Evolutionary conservation across 2,888 invertebrate genomes (phyloP).

Genomic region (Torymus texanus): DNA sequence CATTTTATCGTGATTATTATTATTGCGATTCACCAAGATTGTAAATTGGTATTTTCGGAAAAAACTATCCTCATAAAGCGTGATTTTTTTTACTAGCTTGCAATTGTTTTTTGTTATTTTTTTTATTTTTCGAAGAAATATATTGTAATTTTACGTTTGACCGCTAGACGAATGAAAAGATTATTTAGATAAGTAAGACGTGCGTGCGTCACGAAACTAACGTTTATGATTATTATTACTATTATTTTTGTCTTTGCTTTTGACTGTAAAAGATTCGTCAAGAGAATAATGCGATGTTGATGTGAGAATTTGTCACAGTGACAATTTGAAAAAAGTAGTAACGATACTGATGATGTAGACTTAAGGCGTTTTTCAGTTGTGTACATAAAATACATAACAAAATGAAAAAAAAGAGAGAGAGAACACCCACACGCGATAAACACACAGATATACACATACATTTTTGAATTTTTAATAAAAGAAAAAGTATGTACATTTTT

Average conservation of each 20-base stretch:
- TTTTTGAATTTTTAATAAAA: constrained; percentile 32
- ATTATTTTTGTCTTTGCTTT: constrained; percentile 32
- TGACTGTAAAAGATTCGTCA: constrained; percentile 26
- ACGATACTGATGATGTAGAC: background rate
- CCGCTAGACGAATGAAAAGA: constrained; percentile 30
- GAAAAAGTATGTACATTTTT: constrained; percentile 50
- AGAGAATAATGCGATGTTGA: constrained; percentile 37
- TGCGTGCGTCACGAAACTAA: constrained; percentile 36
- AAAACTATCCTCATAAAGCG: too few relatives aligned
- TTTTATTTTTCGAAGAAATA: constrained; percentile 17
- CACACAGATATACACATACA: constrained; percentile 3
- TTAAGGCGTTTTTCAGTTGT: constrained; percentile 44
- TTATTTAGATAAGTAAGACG: constrained; percentile 40
- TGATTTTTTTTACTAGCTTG: constrained; percentile 9
- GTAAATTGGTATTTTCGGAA: too few relatives aligned
- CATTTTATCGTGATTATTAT: constrained; percentile 13
- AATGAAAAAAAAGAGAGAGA: constrained; percentile 39
- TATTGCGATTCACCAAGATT: background rate
- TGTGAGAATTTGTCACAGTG: background rate
- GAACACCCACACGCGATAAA: background rate
- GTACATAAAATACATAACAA: constrained; percentile 43
- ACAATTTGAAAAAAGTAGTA: constrained; percentile 28
- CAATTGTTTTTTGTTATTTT: constrained; percentile 36
- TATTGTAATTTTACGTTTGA: constrained; percentile 24
- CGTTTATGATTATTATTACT: background rate